A percentile compares a stretch with the other conserved stretches of the same genome.
These are phyloP conservation scores for Rhodinocichla rosea DNA, from an alignment of 2,113 vertebrate species.

Conservation along the genomic window DNA sequence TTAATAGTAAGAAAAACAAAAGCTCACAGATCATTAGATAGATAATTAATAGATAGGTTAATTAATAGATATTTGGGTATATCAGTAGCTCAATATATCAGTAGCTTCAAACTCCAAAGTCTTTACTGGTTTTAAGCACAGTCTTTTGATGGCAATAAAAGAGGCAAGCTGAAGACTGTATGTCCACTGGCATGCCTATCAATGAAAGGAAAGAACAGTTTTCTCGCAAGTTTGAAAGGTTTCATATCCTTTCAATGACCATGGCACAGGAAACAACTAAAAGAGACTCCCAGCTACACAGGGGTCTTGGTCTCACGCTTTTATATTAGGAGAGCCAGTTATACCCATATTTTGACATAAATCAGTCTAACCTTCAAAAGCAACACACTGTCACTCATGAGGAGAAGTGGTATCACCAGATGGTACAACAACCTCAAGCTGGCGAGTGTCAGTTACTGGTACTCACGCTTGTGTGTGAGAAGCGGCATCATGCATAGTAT, in stretches of 20 bases:
- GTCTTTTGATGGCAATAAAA: not conserved
- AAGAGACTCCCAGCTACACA: not conserved
- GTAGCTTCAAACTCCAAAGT: not conserved
- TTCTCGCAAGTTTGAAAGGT: not conserved
- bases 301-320: not conserved
- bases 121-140: not conserved
- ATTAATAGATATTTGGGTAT: not conserved
- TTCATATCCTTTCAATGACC: not conserved
- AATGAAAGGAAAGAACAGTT: not conserved
- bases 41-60: not conserved
- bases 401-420: not conserved
- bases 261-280: not conserved
- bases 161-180: not conserved
- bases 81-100: not conserved
- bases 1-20: not conserved
- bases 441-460: not conserved
- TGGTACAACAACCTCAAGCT: not conserved
- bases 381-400: not conserved
- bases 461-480: not conserved
- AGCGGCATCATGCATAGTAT: accelerated
- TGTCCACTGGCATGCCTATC: not conserved
- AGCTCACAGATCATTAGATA: not conserved
- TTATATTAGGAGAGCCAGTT: not conserved
- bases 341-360: not conserved
- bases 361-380: not conserved